A percentile compares a stretch with the other conserved stretches of the same genome.
Evolutionary conservation across 2,888 invertebrate genomes (phyloP).

Genomic region (Tiphia femorata): DNA sequence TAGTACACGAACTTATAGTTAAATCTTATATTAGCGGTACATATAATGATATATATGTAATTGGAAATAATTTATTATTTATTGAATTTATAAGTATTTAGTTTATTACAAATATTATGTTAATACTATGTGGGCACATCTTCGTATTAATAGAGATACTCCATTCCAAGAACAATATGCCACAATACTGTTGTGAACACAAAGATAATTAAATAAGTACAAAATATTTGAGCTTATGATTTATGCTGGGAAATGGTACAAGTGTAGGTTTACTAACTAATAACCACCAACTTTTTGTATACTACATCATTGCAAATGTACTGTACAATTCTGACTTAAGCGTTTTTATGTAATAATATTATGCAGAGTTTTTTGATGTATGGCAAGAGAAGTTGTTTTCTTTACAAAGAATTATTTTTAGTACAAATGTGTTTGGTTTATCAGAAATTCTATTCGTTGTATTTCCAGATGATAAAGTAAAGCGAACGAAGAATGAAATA

Average conservation of each 20-base stretch:
- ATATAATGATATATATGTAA: slow-evolving; percentile 2
- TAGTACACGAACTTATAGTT: too few relatives aligned
- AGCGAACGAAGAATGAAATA: not conserved
- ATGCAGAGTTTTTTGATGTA: too few relatives aligned
- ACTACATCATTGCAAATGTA: too few relatives aligned
- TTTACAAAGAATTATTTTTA: too few relatives aligned
- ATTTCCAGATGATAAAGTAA: slow-evolving; percentile 6
- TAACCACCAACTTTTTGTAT: too few relatives aligned
- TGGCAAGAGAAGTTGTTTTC: too few relatives aligned
- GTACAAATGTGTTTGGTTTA: too few relatives aligned
- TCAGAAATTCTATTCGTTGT: slow-evolving; percentile 31
- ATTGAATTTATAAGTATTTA: slow-evolving; percentile 44
- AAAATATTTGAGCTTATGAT: not conserved
- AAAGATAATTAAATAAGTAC: not conserved
- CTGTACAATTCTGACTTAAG: too few relatives aligned
- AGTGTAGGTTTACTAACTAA: too few relatives aligned
- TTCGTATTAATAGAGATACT: slow-evolving; percentile 21
- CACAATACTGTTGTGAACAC: not conserved
- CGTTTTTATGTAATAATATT: too few relatives aligned
- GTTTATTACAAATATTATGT: slow-evolving; percentile 31
- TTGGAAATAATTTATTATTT: slow-evolving; percentile 39
- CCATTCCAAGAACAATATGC: not conserved
- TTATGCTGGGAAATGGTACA: not conserved
- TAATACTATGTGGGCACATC: slow-evolving; percentile 26
- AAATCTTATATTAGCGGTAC: not conserved